A percentile compares a stretch with the other conserved stretches of the same genome.
Conservation (phyloP, 2,797 vertebrate species). For the Tinamus major region DNA sequence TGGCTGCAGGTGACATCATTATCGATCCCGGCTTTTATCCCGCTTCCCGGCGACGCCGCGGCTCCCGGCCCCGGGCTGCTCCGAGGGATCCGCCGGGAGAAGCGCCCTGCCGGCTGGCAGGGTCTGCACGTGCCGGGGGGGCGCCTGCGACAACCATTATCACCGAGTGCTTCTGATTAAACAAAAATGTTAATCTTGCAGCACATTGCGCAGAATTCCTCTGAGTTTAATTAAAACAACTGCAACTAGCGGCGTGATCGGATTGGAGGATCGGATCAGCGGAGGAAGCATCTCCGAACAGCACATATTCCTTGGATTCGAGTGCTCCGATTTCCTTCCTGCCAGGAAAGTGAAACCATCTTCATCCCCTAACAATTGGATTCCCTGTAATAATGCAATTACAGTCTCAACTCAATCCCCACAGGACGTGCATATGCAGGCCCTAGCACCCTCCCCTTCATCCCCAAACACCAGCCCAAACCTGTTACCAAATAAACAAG, state of each 20-base stretch:
- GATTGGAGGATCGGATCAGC: constrained; percentile 58
- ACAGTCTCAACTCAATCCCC: not conserved
- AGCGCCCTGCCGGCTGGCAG: not conserved
- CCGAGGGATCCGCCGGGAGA: not conserved
- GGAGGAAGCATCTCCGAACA: not conserved
- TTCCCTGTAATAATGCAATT: not conserved
- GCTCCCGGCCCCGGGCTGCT: not conserved
- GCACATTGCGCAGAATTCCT: constrained; percentile 76
- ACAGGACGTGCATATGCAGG: not conserved
- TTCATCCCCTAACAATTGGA: not conserved
- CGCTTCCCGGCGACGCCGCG: constrained; percentile 16
- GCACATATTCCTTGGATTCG: not conserved
- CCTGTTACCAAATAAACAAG: not conserved
- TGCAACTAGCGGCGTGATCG: constrained; percentile 51
- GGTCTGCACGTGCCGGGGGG: not conserved
- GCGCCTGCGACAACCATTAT: not conserved
- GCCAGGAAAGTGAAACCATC: constrained; percentile 12
- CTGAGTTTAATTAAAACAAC: constrained; percentile 82
- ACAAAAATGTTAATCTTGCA: constrained; percentile 74
- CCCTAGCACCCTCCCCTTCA: not conserved
- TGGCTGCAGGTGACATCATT: constrained; percentile 66
- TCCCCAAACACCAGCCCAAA: not conserved
- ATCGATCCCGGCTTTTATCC: constrained; percentile 4
- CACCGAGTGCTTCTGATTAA: constrained; percentile 73
- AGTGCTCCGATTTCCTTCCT: constrained; percentile 47